Conservation (phyloP, 2,113 vertebrate genomes). For the Mus pahari region DNA sequence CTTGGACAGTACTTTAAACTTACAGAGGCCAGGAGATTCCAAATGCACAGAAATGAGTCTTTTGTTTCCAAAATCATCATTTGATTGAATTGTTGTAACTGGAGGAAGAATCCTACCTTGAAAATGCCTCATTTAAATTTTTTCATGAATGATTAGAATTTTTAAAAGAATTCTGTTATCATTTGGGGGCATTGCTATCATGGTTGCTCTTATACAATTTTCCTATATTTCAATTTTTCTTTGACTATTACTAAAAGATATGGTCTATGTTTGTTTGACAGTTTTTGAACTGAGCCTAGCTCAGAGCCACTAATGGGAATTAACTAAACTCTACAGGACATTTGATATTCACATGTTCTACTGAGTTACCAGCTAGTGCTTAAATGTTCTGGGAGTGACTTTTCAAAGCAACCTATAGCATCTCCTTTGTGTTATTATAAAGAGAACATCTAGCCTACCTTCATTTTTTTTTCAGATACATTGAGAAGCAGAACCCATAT, state of each 20-base stretch:
- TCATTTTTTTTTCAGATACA: background rate
- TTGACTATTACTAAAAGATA: background rate
- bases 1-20: conserved; percentile 11
- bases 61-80: conserved; percentile 2
- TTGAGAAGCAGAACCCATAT: background rate
- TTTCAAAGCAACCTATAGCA: background rate
- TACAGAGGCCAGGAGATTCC: background rate
- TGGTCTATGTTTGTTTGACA: background rate
- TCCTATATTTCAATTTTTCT: background rate
- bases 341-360: background rate
- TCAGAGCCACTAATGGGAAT: background rate
- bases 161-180: background rate
- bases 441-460: background rate
- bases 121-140: conserved; percentile 41
- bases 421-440: background rate
- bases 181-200: background rate
- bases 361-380: background rate
- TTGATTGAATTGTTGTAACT: background rate
- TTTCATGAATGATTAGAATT: background rate
- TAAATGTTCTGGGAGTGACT: background rate
- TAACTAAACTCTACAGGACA: background rate
- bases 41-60: background rate
- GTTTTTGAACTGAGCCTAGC: background rate
- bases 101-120: background rate
- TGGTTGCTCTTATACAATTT: background rate